Evolutionary conservation across 2,113 vertebrate species (phyloP).

Genomic region (Zosterops hypoxanthus): DNA sequence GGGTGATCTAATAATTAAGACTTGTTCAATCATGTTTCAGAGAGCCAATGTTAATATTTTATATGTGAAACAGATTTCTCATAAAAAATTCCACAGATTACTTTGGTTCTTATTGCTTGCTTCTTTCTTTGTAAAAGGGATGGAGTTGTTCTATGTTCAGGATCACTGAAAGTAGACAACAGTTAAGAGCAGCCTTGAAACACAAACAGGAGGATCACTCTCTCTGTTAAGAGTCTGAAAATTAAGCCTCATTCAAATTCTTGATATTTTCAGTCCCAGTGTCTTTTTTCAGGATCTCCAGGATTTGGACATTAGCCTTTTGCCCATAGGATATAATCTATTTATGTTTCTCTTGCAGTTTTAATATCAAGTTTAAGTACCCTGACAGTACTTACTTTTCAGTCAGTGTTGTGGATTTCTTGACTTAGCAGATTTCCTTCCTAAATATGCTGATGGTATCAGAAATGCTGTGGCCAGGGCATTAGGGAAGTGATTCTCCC

Average conservation of each 20-base stretch:
- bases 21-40: neutral
- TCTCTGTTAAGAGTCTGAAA: neutral
- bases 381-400: neutral
- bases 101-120: neutral
- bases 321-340: neutral
- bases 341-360: neutral
- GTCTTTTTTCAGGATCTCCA: neutral
- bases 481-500: neutral
- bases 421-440: neutral
- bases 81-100: neutral
- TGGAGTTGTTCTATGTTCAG: neutral
- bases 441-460: neutral
- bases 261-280: neutral
- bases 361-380: neutral
- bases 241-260: neutral
- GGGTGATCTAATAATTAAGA: neutral
- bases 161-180: neutral
- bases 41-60: neutral
- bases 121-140: neutral
- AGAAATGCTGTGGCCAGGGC: neutral
- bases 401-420: neutral
- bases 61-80: neutral
- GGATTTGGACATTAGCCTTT: rapidly evolving
- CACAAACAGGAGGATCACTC: neutral
- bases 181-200: neutral